Conservation (phyloP, 2,888 invertebrate species). For the Bugula neritina region DNA sequence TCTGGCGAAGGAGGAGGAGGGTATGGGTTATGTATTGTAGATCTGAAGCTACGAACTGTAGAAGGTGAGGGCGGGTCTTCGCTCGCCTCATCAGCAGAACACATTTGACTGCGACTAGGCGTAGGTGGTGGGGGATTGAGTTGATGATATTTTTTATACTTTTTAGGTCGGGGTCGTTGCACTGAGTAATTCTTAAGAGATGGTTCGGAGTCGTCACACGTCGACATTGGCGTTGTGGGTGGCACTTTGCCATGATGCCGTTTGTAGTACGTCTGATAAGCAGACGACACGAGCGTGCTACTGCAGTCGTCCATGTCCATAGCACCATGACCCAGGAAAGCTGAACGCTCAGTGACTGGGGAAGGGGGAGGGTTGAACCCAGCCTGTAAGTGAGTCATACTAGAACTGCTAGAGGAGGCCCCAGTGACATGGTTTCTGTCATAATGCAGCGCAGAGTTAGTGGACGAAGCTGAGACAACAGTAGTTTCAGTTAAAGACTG, state of each 20-base stretch:
- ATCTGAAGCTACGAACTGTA: conserved; percentile 61
- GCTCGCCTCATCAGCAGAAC: conserved; percentile 59
- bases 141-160: conserved; percentile 51
- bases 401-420: conserved; percentile 65
- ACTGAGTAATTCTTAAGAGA: conserved; percentile 33
- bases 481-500: conserved; percentile 24
- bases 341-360: conserved; percentile 63
- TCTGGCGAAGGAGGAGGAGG: conserved; percentile 80
- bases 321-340: conserved; percentile 34
- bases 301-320: conserved; percentile 28
- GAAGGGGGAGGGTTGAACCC: conserved; percentile 67
- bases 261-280: neutral
- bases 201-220: conserved; percentile 65
- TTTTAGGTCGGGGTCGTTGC: conserved; percentile 30
- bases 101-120: conserved; percentile 65
- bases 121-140: conserved; percentile 69
- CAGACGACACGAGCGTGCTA: conserved; percentile 28
- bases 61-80: conserved; percentile 61
- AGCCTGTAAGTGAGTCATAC: conserved; percentile 50
- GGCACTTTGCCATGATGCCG: conserved; percentile 62
- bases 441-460: conserved; percentile 36
- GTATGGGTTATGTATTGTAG: conserved; percentile 62
- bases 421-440: conserved; percentile 67
- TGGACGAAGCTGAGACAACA: conserved; percentile 19
- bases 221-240: conserved; percentile 81